A percentile compares a stretch with the other conserved stretches of the same genome.
Evolutionary conservation across 1,140 invertebrate species (phyloP).

Genomic region (Drosophila nasuta): DNA sequence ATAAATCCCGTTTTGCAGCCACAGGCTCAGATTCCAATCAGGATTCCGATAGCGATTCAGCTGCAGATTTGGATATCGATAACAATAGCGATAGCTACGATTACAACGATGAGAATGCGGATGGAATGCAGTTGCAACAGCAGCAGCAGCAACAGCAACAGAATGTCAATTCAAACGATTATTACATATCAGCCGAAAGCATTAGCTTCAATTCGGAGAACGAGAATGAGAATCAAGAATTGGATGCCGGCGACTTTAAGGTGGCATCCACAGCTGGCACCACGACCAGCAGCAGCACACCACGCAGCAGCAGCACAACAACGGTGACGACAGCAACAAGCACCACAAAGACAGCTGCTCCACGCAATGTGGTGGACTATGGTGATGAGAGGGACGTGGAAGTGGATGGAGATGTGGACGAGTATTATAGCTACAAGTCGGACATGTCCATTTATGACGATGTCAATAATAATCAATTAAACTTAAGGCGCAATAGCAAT

Average conservation of each 20-base stretch:
- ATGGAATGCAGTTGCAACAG: constrained; percentile 34
- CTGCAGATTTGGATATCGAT: constrained; percentile 26
- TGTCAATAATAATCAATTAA: constrained; percentile 84
- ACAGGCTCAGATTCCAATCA: constrained; percentile 12
- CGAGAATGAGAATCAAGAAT: constrained; percentile 64
- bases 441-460: constrained; percentile 82
- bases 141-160: constrained; percentile 31
- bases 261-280: constrained; percentile 50
- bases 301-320: constrained; percentile 22
- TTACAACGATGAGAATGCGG: constrained; percentile 53
- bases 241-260: constrained; percentile 68
- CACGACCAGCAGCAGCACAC: not conserved
- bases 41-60: constrained; percentile 18
- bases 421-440: constrained; percentile 69
- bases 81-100: constrained; percentile 49
- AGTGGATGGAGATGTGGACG: constrained; percentile 45
- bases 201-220: constrained; percentile 71
- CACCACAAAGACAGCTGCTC: not conserved
- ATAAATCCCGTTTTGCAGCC: constrained; percentile 37
- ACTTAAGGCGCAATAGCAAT: constrained; percentile 68
- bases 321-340: constrained; percentile 32
- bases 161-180: constrained; percentile 83
- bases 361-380: constrained; percentile 47
- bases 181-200: constrained; percentile 84
- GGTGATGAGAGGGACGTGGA: constrained; percentile 18